Percentiles rank a stretch among this genome's conserved stretches.
Conservation (phyloP, 1,140 invertebrate genomes). For the Oedothorax gibbosus region DNA sequence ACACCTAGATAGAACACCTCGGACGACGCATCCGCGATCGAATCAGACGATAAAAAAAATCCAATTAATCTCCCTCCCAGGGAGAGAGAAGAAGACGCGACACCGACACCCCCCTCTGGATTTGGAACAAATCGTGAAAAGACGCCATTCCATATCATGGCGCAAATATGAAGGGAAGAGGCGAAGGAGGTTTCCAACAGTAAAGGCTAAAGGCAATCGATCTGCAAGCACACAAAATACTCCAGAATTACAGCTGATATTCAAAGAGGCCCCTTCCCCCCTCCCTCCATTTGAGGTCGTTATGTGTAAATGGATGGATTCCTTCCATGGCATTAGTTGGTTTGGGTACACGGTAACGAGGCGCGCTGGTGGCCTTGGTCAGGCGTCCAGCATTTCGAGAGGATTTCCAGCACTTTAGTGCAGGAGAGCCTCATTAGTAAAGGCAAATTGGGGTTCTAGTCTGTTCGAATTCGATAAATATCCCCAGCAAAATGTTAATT, state of each 20-base stretch:
- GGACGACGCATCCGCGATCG: constrained; percentile 4
- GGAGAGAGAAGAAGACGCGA: constrained; percentile 18
- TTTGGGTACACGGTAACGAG: not conserved
- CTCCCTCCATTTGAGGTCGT: constrained; percentile 23
- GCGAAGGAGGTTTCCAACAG: constrained; percentile 4
- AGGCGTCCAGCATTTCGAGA: too few relatives aligned
- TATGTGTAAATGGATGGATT: constrained; percentile 61
- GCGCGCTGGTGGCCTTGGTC: not conserved
- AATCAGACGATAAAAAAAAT: not conserved
- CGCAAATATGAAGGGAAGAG: constrained; percentile 39
- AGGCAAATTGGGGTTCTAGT: too few relatives aligned
- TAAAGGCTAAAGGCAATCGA: constrained; percentile 55
- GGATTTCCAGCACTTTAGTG: too few relatives aligned
- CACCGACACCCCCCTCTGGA: not conserved
- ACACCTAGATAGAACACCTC: not conserved
- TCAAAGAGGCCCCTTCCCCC: constrained; percentile 35
- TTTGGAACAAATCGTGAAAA: constrained; percentile 9
- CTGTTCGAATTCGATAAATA: too few relatives aligned
- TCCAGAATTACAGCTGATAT: constrained; percentile 60
- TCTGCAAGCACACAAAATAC: constrained; percentile 53
- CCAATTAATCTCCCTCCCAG: constrained; percentile 11
- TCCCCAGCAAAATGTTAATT: too few relatives aligned
- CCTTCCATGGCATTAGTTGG: constrained; percentile 22
- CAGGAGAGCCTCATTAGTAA: too few relatives aligned
- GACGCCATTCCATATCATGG: constrained; percentile 50